These are phyloP conservation scores for Adela reaumurella DNA, from an alignment of 2,888 invertebrate genomes.

Conservation along the genomic window DNA sequence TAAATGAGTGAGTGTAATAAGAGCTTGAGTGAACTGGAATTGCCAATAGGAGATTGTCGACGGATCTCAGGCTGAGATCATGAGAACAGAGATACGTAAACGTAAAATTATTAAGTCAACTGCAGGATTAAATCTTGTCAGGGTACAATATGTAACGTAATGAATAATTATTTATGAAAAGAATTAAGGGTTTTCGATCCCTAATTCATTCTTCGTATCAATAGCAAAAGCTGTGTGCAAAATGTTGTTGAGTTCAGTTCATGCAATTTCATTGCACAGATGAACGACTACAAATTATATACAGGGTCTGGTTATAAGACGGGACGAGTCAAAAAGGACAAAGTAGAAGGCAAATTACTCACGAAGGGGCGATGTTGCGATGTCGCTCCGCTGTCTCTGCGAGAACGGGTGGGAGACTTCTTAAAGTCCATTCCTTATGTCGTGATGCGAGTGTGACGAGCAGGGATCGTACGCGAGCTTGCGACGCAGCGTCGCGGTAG, in stretches of 20 bases:
- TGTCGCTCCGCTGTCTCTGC: conserved; percentile 61
- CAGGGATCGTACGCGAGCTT: conserved; percentile 67
- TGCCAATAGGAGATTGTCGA: too few relatives aligned
- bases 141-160: too few relatives aligned
- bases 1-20: too few relatives aligned
- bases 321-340: not conserved
- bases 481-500: conserved; percentile 77
- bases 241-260: too few relatives aligned
- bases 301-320: not conserved
- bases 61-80: too few relatives aligned
- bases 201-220: too few relatives aligned
- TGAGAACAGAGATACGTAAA: too few relatives aligned
- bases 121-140: too few relatives aligned
- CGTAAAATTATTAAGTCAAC: too few relatives aligned
- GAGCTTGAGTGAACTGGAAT: too few relatives aligned
- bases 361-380: conserved; percentile 65
- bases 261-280: not conserved
- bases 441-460: conserved; percentile 61
- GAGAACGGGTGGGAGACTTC: conserved; percentile 63
- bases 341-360: conserved; percentile 29
- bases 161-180: too few relatives aligned
- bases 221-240: not conserved
- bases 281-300: not conserved
- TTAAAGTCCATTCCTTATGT: conserved; percentile 68
- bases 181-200: not conserved